These are phyloP conservation scores for Euplagia quadripunctaria DNA, from an alignment of 2,888 invertebrate species.

Conservation along the genomic window DNA sequence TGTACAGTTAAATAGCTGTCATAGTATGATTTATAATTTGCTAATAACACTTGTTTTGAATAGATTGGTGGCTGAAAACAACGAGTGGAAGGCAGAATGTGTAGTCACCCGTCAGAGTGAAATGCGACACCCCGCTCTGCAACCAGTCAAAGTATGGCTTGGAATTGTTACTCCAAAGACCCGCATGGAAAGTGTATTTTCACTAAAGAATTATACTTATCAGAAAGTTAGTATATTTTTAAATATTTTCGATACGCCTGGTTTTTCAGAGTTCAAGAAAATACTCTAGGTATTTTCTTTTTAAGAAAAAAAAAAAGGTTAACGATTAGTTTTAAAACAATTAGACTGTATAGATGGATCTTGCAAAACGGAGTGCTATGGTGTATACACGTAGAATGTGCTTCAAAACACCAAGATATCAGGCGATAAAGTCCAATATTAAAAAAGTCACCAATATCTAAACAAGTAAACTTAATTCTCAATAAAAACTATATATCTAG, in stretches of 20 bases:
- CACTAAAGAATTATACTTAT: constrained; percentile 67
- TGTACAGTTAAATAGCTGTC: too few relatives aligned
- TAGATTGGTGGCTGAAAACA: constrained; percentile 47
- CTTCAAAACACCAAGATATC: too few relatives aligned
- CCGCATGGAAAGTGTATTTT: constrained; percentile 46
- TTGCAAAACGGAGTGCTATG: too few relatives aligned
- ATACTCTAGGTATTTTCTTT: too few relatives aligned
- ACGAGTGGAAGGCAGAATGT: constrained; percentile 60
- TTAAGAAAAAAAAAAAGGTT: too few relatives aligned
- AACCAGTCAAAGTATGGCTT: constrained; percentile 60
- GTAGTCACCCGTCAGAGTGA: constrained; percentile 51
- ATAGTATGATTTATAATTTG: too few relatives aligned
- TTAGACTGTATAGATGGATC: too few relatives aligned
- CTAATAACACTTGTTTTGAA: not conserved
- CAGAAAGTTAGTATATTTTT: constrained; percentile 54
- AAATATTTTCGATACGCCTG: not conserved
- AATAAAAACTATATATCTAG: constrained; percentile 40
- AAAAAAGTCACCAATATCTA: too few relatives aligned
- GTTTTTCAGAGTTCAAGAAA: not conserved
- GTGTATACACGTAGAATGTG: too few relatives aligned
- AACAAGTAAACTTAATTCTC: too few relatives aligned
- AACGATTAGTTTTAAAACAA: too few relatives aligned
- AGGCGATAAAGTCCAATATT: too few relatives aligned
- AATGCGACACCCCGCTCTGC: constrained; percentile 59
- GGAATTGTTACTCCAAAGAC: constrained; percentile 65